phyloP scores from a whole-genome alignment of 2,113 vertebrate genomes.

The Myanophis thanlyinensis region DNA sequence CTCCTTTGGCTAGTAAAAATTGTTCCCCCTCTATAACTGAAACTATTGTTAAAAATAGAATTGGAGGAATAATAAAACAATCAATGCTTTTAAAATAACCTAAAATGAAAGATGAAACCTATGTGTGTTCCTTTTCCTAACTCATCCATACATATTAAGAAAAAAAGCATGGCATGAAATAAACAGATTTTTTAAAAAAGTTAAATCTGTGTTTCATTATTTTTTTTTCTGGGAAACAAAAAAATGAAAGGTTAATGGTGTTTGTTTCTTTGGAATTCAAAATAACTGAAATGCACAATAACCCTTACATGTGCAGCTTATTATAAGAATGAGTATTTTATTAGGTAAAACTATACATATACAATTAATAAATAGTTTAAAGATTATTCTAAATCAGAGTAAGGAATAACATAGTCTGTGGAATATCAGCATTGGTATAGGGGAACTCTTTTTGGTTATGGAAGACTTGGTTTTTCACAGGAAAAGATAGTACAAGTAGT shows the following conservation, averaged over 20 bases:
- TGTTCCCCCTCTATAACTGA: background rate
- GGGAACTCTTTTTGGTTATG: background rate
- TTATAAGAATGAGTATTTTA: background rate
- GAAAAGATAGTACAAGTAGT: background rate
- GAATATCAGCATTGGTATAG: background rate
- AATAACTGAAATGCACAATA: background rate
- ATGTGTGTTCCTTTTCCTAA: background rate
- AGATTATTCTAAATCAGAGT: background rate
- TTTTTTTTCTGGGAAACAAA: background rate
- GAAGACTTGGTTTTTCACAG: background rate
- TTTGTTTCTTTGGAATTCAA: background rate
- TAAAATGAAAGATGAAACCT: background rate
- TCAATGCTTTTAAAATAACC: background rate
- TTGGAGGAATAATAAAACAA: background rate
- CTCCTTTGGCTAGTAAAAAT: slow-evolving; percentile 1
- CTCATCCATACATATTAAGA: background rate
- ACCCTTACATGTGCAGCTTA: background rate
- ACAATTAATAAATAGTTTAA: background rate
- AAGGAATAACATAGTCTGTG: background rate
- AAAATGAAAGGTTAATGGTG: background rate
- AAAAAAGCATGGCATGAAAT: background rate
- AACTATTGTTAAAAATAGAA: background rate
- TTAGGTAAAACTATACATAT: background rate
- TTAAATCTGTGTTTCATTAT: background rate
- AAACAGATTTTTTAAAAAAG: background rate